phyloP scores from a whole-genome alignment of 2,797 vertebrate species.

The Poecilia picta region DNA sequence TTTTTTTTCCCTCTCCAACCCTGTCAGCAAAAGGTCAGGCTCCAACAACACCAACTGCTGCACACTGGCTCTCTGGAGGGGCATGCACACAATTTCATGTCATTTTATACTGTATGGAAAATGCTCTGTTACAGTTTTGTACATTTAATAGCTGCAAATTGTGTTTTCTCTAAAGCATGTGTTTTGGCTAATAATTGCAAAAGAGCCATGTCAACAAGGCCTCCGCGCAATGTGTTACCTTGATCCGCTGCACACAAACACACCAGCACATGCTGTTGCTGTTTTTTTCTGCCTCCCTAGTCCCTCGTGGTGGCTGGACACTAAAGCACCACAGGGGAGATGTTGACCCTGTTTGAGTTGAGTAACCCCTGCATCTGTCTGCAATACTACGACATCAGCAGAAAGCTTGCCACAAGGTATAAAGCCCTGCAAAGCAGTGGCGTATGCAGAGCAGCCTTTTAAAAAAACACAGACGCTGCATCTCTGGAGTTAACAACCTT shows the following conservation, averaged over 20 bases:
- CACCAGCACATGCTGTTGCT: conserved; percentile 3
- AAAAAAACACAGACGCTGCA: conserved; percentile 46
- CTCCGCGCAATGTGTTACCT: conserved; percentile 13
- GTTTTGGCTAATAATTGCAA: conserved; percentile 28
- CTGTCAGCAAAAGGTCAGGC: conserved; percentile 77
- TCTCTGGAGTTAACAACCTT: conserved; percentile 37
- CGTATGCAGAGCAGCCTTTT: conserved; percentile 60
- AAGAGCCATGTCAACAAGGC: conserved; percentile 22
- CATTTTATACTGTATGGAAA: conserved; percentile 7
- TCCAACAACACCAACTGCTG: conserved; percentile 49
- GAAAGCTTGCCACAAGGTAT: conserved; percentile 64
- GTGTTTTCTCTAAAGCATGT: conserved; percentile 21
- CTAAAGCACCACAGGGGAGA: conserved; percentile 70
- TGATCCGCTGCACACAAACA: conserved; percentile 21
- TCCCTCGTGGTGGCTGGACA: conserved; percentile 50
- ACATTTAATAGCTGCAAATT: conserved; percentile 15
- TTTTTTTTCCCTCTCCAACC: conserved; percentile 55
- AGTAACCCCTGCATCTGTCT: conserved; percentile 72
- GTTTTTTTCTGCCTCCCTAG: conserved; percentile 23
- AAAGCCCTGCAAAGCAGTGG: conserved; percentile 48
- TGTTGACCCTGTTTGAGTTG: conserved; percentile 75
- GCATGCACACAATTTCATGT: conserved; percentile 17
- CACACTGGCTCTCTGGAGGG: conserved; percentile 23
- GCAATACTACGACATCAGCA: conserved; percentile 64
- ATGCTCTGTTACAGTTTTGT: conserved; percentile 13